A percentile compares a stretch with the other conserved stretches of the same genome.
phyloP scores from a whole-genome alignment of 2,113 vertebrate genomes.

The Oncorhynchus kisutch region DNA sequence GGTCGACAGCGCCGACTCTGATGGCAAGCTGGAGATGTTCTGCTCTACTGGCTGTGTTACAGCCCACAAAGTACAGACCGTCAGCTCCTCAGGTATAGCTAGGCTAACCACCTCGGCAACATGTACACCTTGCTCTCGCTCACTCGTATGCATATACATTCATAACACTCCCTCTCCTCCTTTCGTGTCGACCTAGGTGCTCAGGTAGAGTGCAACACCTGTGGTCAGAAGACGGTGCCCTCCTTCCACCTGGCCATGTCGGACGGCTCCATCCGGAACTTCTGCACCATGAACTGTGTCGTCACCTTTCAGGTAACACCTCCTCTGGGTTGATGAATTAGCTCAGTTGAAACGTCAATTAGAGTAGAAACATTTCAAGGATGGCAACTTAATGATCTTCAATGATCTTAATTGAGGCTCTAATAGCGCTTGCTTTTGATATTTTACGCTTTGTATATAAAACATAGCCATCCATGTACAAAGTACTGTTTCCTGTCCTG shows the following conservation, averaged over 20 bases:
- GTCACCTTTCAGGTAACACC: conserved; percentile 86
- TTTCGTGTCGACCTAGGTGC: conserved; percentile 75
- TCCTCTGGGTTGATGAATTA: neutral
- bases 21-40: conserved; percentile 88
- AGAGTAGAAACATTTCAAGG: neutral
- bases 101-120: neutral
- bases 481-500: no score
- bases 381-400: no score
- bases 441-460: no score
- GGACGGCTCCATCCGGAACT: conserved; percentile 94
- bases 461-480: no score
- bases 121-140: no score
- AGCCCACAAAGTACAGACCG: conserved; percentile 88
- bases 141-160: neutral
- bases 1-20: conserved; percentile 80
- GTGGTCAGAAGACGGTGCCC: conserved; percentile 83
- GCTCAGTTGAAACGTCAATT: neutral
- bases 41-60: conserved; percentile 93
- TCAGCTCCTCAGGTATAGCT: conserved; percentile 85
- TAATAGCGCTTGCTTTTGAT: no score
- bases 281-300: conserved; percentile 94
- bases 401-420: no score
- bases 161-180: neutral
- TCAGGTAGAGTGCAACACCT: conserved; percentile 88
- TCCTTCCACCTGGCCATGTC: conserved; percentile 98